phyloP scores from a whole-genome alignment of 1,140 invertebrate genomes.

The Trinorchestia longiramus region DNA sequence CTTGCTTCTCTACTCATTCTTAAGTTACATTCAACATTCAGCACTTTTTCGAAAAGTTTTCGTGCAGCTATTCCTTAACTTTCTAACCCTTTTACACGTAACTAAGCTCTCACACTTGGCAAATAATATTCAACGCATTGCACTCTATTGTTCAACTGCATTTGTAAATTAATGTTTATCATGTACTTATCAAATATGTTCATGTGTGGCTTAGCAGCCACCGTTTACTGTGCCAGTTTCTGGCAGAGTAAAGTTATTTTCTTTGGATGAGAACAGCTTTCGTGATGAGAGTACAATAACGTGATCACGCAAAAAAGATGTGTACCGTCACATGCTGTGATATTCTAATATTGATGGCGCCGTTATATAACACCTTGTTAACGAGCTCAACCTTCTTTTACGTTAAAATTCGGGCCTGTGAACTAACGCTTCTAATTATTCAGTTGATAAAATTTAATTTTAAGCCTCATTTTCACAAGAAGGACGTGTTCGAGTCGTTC shows the following conservation, averaged over 20 bases:
- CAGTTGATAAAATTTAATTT: neutral
- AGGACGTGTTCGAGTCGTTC: neutral
- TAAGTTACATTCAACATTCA: neutral
- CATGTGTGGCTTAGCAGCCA: neutral
- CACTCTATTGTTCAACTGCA: neutral
- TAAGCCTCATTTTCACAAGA: neutral
- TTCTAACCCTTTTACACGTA: too few species aligned
- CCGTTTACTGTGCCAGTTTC: neutral
- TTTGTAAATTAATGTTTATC: neutral
- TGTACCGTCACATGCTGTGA: neutral
- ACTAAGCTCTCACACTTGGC: too few species aligned
- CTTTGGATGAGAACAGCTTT: too few species aligned
- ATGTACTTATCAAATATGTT: neutral
- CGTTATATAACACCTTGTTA: too few species aligned
- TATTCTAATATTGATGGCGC: neutral
- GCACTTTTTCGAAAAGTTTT: neutral
- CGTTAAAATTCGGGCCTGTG: too few species aligned
- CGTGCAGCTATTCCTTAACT: neutral
- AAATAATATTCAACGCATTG: neutral
- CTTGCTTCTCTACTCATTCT: neutral
- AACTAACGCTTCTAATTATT: neutral
- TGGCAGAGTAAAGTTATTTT: neutral
- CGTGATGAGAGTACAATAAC: too few species aligned
- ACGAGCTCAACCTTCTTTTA: too few species aligned
- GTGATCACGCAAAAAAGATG: neutral